Conservation (phyloP, 2,888 invertebrate genomes). For the Crepidodera aurea region DNA sequence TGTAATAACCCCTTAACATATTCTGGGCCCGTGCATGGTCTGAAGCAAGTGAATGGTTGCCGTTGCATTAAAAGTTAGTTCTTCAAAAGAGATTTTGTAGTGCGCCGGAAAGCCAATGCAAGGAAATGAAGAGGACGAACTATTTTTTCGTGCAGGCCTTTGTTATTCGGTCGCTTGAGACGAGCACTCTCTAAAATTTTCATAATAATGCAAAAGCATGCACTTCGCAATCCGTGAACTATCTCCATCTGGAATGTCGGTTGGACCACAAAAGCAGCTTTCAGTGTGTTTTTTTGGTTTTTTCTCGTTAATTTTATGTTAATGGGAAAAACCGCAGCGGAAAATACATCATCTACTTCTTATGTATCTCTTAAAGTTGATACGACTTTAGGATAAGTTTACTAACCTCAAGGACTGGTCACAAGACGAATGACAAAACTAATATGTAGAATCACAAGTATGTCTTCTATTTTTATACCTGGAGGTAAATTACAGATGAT, state of each 20-base stretch:
- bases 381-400: no score
- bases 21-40: neutral
- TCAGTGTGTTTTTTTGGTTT: no score
- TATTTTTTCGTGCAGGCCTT: constrained; percentile 32
- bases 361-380: no score
- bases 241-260: constrained; percentile 31
- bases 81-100: constrained; percentile 20
- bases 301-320: constrained; percentile 10
- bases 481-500: no score
- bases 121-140: constrained; percentile 37
- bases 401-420: no score
- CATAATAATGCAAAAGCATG: constrained; percentile 37
- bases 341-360: no score
- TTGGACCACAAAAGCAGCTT: constrained; percentile 13
- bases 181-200: constrained; percentile 39
- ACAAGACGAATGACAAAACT: no score
- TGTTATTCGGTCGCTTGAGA: constrained; percentile 33
- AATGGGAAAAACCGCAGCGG: constrained; percentile 4
- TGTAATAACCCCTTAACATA: no score
- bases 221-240: constrained; percentile 32
- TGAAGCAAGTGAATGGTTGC: neutral
- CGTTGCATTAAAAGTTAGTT: neutral
- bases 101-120: constrained; percentile 22
- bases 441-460: no score
- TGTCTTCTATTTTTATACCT: no score